Conservation (phyloP, 2,113 vertebrate genomes). For the Neotoma lepida region DNA sequence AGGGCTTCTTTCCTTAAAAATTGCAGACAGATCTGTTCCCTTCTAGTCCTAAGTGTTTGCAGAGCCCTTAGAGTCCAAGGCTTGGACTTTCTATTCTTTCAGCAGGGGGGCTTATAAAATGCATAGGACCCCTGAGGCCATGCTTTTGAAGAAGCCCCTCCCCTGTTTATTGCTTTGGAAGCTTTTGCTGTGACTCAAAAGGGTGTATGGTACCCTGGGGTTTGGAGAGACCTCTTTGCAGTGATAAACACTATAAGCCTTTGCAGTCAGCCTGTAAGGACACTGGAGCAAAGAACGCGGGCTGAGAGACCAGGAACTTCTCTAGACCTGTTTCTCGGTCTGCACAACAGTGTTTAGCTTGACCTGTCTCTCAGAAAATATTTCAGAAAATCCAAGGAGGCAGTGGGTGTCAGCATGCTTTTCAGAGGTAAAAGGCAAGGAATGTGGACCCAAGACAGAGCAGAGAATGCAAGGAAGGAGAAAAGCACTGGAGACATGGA, state of each 20-base stretch:
- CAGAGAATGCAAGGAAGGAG: background rate
- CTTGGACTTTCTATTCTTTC: background rate
- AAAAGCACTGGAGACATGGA: background rate
- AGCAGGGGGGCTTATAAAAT: background rate
- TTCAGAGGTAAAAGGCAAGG: background rate
- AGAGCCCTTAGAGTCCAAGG: background rate
- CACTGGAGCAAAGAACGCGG: background rate
- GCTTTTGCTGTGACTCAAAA: background rate
- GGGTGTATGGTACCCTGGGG: background rate
- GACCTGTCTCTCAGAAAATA: background rate
- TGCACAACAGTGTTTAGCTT: background rate
- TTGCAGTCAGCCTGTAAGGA: background rate
- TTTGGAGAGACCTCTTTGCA: background rate
- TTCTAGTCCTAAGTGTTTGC: background rate
- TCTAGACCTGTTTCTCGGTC: background rate
- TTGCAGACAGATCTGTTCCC: background rate
- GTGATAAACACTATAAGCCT: background rate
- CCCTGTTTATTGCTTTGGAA: background rate
- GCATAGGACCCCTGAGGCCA: background rate
- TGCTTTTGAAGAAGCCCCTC: background rate
- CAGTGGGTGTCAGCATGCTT: background rate
- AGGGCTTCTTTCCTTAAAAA: slow-evolving; percentile 34
- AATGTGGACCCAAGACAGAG: accelerated
- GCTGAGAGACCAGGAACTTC: background rate
- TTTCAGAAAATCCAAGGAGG: background rate